Evolutionary conservation across 2,888 invertebrate genomes (phyloP), one percentile per base, ranked within the genome.

Genomic region (Chrysolina americana): DNA sequence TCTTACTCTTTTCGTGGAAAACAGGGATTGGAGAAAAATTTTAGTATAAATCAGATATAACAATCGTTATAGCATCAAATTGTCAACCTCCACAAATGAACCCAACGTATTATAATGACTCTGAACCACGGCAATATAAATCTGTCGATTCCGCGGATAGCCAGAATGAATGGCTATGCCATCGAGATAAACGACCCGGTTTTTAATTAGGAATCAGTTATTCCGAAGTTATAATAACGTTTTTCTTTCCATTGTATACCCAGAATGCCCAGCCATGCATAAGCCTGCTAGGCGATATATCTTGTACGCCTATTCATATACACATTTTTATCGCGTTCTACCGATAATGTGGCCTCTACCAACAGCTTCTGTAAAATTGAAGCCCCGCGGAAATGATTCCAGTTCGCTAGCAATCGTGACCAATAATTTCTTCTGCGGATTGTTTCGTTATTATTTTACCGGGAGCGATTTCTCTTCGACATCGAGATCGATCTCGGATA

Each of bases 301-400:
- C 36, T 68, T 68, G 47, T 68, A 68, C 68, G 53, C 68, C 68
- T 53, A 68, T 53, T 68, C 50, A 68, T 68, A 68, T 53, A 68
- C 68, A 68, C 36, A 17, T 50, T 53, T 68, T 68, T 68, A 53
- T 66, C 53, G 13, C 28, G 17, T 36, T 21, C 19, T 13, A 5
- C n/a, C 68, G 68, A 68, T 68, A 68, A 68, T 68, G 53, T 68
- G 50, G 68, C 68, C 41, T 68, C 65, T 48, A 53, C 68, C 68
- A 65, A 65, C 74, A 70, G 78, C 78, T 78, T 73, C 78, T 78
- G 78, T 78, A 74, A 76, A 78, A 78, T 76, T 71, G 76, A 74
- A 71, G 70, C 69, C 78, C 78, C 68, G 48, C 36, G 59, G 75
- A 69, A 56, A 69, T 74, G 59, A 68, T 64, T 73, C 68, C 15